phyloP scores from a whole-genome alignment of 2,888 invertebrate species.

The Pseudococcus viburni region DNA sequence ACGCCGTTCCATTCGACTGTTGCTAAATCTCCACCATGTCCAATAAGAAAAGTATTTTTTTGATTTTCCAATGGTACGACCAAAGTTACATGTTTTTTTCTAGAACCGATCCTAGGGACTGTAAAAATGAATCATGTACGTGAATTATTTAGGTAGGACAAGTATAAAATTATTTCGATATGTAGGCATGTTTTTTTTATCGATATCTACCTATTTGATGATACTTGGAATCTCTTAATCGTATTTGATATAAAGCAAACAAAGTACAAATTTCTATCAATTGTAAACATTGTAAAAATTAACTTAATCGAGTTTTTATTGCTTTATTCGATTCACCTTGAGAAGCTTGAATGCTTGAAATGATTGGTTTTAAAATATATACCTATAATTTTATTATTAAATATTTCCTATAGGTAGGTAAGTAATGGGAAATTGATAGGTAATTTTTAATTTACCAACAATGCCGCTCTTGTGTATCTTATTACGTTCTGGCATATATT shows the following conservation, averaged over 20 bases:
- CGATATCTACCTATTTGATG: no score
- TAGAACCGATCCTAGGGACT: not conserved
- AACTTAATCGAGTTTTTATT: slow-evolving; percentile 7
- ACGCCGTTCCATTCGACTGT: slow-evolving; percentile 79
- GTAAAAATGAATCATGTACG: not conserved
- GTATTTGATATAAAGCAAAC: not conserved
- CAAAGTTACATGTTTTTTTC: slow-evolving; percentile 66
- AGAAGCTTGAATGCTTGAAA: not conserved
- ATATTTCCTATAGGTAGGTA: not conserved
- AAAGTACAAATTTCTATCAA: not conserved
- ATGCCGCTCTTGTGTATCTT: slow-evolving; percentile 71
- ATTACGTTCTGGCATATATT: slow-evolving; percentile 74
- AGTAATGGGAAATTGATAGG: not conserved
- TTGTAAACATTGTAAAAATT: not conserved
- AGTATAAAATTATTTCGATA: not conserved
- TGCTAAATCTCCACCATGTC: slow-evolving; percentile 76
- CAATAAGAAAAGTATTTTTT: slow-evolving; percentile 77
- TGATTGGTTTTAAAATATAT: not conserved
- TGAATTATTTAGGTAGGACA: not conserved
- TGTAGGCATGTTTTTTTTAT: no score
- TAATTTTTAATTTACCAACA: slow-evolving; percentile 63
- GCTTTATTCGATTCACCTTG: not conserved
- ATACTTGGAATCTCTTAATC: not conserved
- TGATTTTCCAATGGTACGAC: slow-evolving; percentile 68
- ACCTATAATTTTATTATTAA: not conserved